Evolutionary conservation across 2,797 vertebrate genomes (phyloP), one percentile per base, ranked within the genome.

Genomic region (Poecilia gillii): DNA sequence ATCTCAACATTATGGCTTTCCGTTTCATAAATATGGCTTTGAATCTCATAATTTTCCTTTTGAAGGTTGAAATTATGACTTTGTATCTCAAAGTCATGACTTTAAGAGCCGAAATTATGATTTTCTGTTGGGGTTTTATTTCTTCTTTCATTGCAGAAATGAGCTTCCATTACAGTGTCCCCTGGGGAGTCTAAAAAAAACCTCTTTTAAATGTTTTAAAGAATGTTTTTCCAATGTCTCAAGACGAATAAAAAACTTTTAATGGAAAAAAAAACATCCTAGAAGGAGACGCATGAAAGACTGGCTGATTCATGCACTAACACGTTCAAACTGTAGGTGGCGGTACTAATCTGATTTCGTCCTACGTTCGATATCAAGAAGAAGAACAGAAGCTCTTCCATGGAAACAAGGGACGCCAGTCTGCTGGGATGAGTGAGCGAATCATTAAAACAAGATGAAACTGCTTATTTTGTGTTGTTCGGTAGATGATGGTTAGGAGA

Each of bases 371-470:
- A 23, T 70, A 4, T 49, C 16, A 9, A 18, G 39, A 79, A 74
- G 75, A 76, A 68, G 78, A 79, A 41, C 20, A 41, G n/a, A 74
- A 31, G 6, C 25, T 51, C 72, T 45, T 74, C 78, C 78, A 55
- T 79, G 62, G 78, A 55, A 79, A 79, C 72, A n/a, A 25, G 11
- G 49, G 59, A 74, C 47, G 78, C 78, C 8, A 31, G 39, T 43
- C 6, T 45, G n/a, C 66, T 25, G 39, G 66, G 43, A 39, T n/a
- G 23, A 66, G 66, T 3, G 39, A 39, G 20, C 23, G 16, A 68
- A 41, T 13, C 12, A 25, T 57, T 12, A 41, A 74, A 39, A 7
- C 72, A 41, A 6, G 20, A 43, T 25, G 12, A 41, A 2, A 43
- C 20, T 2, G 36, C 3, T n/a, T 23, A 25, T 41, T 20, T 64